These are phyloP conservation scores for Ammodytes marinus DNA, from an alignment of 2,113 vertebrate species.

Conservation along the genomic window DNA sequence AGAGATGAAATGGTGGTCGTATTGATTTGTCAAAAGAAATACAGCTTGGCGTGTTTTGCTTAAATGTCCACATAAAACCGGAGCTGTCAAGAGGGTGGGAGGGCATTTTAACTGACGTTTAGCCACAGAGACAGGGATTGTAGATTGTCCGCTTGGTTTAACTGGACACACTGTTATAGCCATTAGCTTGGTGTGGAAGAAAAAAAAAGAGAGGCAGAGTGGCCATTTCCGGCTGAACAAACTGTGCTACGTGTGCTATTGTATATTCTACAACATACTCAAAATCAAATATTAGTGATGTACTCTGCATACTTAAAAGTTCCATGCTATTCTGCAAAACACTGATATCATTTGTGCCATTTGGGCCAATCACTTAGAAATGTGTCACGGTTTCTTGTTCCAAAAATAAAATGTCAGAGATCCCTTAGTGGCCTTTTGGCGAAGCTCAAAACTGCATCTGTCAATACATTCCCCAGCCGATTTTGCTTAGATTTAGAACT, in stretches of 20 bases:
- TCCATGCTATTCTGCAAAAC: background rate
- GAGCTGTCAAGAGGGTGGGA: conserved; percentile 79
- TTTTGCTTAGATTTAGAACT: background rate
- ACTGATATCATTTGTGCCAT: background rate
- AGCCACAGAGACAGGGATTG: conserved; percentile 58
- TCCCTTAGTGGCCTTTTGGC: background rate
- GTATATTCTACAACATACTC: too few species aligned
- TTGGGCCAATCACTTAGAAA: background rate
- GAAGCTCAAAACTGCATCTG: background rate
- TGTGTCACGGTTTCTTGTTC: background rate
- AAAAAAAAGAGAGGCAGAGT: background rate
- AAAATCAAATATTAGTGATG: too few species aligned
- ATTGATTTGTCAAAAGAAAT: conserved; percentile 85
- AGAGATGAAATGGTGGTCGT: conserved; percentile 79
- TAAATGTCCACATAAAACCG: conserved; percentile 83
- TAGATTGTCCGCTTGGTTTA: conserved; percentile 59
- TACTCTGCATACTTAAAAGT: background rate
- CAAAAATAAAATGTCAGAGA: background rate
- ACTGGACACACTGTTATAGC: background rate
- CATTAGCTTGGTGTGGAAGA: conserved; percentile 4
- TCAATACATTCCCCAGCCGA: background rate
- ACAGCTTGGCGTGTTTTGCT: conserved; percentile 79
- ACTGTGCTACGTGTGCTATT: background rate
- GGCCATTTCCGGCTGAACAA: background rate
- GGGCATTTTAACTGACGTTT: conserved; percentile 58